phyloP scores from a whole-genome alignment of 2,797 vertebrate genomes.

The Pelodytes ibericus region DNA sequence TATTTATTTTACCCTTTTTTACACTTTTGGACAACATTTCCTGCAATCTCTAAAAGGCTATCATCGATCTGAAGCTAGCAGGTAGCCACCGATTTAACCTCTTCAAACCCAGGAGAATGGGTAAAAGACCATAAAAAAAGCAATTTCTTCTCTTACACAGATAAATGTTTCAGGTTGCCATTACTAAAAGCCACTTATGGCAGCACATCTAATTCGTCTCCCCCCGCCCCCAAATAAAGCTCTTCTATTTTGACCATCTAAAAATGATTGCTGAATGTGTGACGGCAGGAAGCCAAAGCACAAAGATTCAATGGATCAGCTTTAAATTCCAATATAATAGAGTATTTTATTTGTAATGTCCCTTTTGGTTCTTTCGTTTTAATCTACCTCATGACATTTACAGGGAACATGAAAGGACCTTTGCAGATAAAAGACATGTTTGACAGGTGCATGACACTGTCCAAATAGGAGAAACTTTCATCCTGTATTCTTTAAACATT shows the following conservation, averaged over 20 bases:
- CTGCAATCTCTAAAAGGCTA: background rate
- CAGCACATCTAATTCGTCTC: slow-evolving; percentile 3
- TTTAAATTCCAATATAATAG: slow-evolving; percentile 22
- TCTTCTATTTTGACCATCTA: slow-evolving; percentile 32
- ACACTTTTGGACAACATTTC: background rate
- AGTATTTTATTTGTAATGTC: slow-evolving; percentile 1
- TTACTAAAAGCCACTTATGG: slow-evolving; percentile 4
- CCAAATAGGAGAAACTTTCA: background rate
- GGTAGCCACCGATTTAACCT: slow-evolving; percentile 1
- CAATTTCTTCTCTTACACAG: background rate
- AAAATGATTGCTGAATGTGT: slow-evolving; percentile 6
- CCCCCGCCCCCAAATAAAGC: no score
- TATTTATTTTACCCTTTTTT: background rate
- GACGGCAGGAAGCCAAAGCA: slow-evolving; percentile 14
- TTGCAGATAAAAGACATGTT: slow-evolving; percentile 27
- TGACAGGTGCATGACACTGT: slow-evolving; percentile 20
- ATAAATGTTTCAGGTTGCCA: background rate
- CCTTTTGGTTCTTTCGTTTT: slow-evolving; percentile 22
- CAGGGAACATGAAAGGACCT: slow-evolving; percentile 40
- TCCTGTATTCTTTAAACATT: slow-evolving; percentile 17
- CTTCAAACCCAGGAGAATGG: background rate
- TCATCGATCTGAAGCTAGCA: background rate
- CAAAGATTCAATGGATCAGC: slow-evolving; percentile 22
- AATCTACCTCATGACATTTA: slow-evolving; percentile 39
- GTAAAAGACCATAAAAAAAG: background rate